A percentile compares a stretch with the other conserved stretches of the same genome.
These are phyloP conservation scores for Lagodon rhomboides DNA, from an alignment of 2,797 vertebrate species.

Conservation along the genomic window DNA sequence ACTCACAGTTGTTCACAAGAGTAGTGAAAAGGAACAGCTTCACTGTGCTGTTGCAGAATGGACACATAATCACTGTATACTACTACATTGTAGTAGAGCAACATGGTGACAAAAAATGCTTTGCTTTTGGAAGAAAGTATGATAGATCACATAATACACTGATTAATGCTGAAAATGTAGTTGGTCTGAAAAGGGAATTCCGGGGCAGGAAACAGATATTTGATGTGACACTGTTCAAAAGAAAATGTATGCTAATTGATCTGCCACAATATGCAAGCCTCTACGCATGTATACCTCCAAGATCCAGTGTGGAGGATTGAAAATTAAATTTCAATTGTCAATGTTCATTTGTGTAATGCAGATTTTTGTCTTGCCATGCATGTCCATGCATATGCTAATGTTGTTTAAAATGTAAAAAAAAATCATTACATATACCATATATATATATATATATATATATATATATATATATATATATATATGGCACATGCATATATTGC, in stretches of 20 bases:
- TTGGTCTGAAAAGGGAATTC: background rate
- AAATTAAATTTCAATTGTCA: too few species aligned
- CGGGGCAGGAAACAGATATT: background rate
- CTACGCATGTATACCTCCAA: too few species aligned
- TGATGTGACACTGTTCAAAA: background rate
- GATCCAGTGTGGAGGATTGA: too few species aligned
- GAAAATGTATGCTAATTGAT: background rate
- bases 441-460: too few species aligned
- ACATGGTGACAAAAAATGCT: constrained; percentile 10
- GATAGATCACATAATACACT: background rate
- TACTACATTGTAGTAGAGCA: constrained; percentile 11
- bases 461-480: too few species aligned
- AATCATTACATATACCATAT: too few species aligned
- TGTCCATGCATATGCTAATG: too few species aligned
- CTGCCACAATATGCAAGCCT: background rate
- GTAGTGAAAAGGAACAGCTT: constrained; percentile 30
- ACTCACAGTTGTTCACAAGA: constrained; percentile 18
- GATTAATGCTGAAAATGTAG: background rate
- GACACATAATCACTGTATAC: constrained; percentile 20
- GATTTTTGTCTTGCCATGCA: too few species aligned
- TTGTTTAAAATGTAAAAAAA: too few species aligned
- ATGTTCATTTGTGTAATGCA: too few species aligned
- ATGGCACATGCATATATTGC: too few species aligned
- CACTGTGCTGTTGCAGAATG: constrained; percentile 16
- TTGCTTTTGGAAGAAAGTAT: constrained; percentile 24